Conservation (phyloP, 2,888 invertebrate genomes). For the Lathronympha strigana region DNA sequence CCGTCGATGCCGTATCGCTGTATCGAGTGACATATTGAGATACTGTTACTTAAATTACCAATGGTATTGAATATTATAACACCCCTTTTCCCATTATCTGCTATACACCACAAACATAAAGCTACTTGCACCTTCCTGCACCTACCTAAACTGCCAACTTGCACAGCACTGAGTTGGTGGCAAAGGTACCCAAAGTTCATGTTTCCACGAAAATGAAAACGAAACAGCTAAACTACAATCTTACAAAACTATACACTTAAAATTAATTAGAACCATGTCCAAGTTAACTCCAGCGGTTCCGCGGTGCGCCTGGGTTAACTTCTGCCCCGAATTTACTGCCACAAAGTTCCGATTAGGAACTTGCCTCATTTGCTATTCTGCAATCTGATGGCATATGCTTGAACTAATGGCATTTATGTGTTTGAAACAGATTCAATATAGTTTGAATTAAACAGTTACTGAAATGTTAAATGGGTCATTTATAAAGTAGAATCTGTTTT, state of each 20-base stretch:
- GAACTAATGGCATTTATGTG: slow-evolving; percentile 15
- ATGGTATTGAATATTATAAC: no score
- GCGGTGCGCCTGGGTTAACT: slow-evolving; percentile 13
- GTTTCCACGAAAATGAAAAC: neutral
- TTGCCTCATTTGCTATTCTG: slow-evolving; percentile 17
- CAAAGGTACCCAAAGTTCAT: no score
- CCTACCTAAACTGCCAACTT: no score
- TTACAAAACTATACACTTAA: slow-evolving; percentile 7
- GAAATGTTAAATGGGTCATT: neutral
- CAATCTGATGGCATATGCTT: slow-evolving; percentile 13
- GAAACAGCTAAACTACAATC: neutral
- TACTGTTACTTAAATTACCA: no score
- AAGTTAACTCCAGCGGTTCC: slow-evolving; percentile 8
- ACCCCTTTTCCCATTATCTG: no score
- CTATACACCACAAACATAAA: no score
- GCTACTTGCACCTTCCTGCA: no score
- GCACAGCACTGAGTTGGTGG: no score
- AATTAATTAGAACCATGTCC: slow-evolving; percentile 30
- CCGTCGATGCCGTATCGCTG: no score
- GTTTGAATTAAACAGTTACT: neutral
- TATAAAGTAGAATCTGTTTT: no score
- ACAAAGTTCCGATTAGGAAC: slow-evolving; percentile 22
- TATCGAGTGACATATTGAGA: no score
- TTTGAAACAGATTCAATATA: slow-evolving; percentile 3
- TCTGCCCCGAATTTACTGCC: slow-evolving; percentile 19